Evolutionary conservation across 2,888 invertebrate species (phyloP).

Genomic region (Dermolepida albohirtum): DNA sequence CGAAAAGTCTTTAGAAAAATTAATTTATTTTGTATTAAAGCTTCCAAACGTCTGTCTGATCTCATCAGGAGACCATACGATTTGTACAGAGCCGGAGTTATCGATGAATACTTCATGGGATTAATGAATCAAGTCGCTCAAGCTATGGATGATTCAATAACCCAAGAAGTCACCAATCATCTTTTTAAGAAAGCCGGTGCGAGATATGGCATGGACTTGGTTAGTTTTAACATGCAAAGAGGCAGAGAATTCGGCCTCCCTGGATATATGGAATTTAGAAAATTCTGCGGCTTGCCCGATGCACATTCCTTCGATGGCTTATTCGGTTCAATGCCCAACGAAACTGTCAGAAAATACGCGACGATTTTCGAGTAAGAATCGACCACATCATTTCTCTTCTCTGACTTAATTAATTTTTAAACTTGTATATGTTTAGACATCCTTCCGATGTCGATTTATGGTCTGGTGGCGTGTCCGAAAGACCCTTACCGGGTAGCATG

Average conservation of each 20-base stretch:
- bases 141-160: slow-evolving; percentile 95
- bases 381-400: slow-evolving; percentile 12
- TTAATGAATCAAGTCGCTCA: slow-evolving; percentile 94
- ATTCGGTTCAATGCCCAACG: slow-evolving; percentile 89
- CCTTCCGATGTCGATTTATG: slow-evolving; percentile 94
- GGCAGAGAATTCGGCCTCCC: slow-evolving; percentile 93
- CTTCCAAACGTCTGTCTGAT: slow-evolving; percentile 89
- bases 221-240: slow-evolving; percentile 93
- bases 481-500: slow-evolving; percentile 90
- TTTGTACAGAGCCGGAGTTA: slow-evolving; percentile 88
- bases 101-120: slow-evolving; percentile 94
- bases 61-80: slow-evolving; percentile 90
- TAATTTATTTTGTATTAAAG: slow-evolving; percentile 63
- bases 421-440: slow-evolving; percentile 68
- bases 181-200: slow-evolving; percentile 82
- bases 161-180: slow-evolving; percentile 91
- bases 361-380: slow-evolving; percentile 83
- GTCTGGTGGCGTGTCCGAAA: slow-evolving; percentile 94
- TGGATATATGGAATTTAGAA: slow-evolving; percentile 93
- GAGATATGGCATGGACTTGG: slow-evolving; percentile 90
- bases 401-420: slow-evolving; percentile 33
- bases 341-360: slow-evolving; percentile 84
- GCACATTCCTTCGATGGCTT: slow-evolving; percentile 84
- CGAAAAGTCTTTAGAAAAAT: not conserved
- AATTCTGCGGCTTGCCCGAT: slow-evolving; percentile 87